Conservation (phyloP, 1,140 invertebrate genomes). For the Drosophila sucinea region DNA sequence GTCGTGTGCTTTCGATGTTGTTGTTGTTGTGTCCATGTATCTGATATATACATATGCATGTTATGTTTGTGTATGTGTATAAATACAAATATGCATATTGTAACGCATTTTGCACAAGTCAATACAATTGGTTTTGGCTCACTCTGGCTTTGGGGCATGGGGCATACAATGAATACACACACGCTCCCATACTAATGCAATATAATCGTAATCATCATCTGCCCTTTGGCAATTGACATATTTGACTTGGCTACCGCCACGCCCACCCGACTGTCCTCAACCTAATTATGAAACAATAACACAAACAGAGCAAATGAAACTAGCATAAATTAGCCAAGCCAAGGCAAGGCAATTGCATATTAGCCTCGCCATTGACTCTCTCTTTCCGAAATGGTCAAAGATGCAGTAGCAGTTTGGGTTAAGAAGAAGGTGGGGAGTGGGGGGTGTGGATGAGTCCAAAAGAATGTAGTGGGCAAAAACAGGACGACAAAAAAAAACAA, state of each 20-base stretch:
- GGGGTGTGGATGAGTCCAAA: too few species aligned
- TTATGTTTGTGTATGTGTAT: background rate
- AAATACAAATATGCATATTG: conserved; percentile 31
- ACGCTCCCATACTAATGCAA: conserved; percentile 5
- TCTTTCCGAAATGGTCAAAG: background rate
- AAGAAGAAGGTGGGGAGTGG: background rate
- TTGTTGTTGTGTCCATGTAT: background rate
- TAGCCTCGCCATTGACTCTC: background rate
- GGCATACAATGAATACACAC: conserved; percentile 27
- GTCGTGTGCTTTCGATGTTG: conserved; percentile 59
- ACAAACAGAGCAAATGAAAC: conserved; percentile 29
- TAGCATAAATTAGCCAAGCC: conserved; percentile 44
- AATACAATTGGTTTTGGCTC: conserved; percentile 57
- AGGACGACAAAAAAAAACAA: conserved; percentile 13
- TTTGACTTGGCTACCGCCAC: conserved; percentile 28
- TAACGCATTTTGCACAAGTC: conserved; percentile 60
- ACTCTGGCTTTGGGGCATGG: conserved; percentile 29
- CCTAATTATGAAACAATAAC: conserved; percentile 64
- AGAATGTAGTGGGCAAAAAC: conserved; percentile 24
- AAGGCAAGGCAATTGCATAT: conserved; percentile 5
- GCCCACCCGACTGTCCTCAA: conserved; percentile 27
- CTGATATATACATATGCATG: conserved; percentile 14
- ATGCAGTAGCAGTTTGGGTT: background rate
- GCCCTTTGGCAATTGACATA: conserved; percentile 41
- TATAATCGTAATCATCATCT: background rate